Conservation (phyloP, 2,888 invertebrate species). For the Euplagia quadripunctaria region DNA sequence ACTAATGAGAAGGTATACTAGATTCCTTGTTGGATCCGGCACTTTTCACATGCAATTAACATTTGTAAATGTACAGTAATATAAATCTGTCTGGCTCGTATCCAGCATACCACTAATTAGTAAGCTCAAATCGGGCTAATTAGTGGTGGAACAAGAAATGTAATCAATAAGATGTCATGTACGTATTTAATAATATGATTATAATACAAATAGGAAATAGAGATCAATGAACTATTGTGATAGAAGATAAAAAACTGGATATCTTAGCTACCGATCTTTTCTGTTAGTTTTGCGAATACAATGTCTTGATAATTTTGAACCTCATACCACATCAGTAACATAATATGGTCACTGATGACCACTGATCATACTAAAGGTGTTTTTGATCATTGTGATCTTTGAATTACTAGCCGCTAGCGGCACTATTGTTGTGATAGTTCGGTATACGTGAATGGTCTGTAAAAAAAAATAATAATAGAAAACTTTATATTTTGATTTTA, state of each 20-base stretch:
- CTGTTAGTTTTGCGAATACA: too few species aligned
- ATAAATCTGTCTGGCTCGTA: slow-evolving; percentile 20
- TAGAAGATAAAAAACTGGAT: not conserved
- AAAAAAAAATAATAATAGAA: too few species aligned
- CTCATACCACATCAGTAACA: too few species aligned
- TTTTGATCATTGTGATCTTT: too few species aligned
- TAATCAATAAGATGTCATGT: slow-evolving; percentile 10
- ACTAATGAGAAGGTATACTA: slow-evolving; percentile 15
- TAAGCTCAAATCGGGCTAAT: slow-evolving; percentile 4
- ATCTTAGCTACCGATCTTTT: too few species aligned
- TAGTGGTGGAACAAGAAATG: slow-evolving; percentile 7
- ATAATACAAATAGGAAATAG: not conserved
- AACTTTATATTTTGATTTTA: too few species aligned
- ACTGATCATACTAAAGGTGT: too few species aligned
- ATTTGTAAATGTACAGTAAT: slow-evolving; percentile 16
- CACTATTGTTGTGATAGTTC: too few species aligned
- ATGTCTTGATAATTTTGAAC: too few species aligned
- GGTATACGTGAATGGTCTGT: too few species aligned
- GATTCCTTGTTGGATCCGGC: not conserved
- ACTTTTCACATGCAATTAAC: slow-evolving; percentile 20
- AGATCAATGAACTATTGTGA: slow-evolving; percentile 3
- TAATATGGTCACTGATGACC: too few species aligned
- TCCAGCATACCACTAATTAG: slow-evolving; percentile 17
- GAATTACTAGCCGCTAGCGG: too few species aligned
- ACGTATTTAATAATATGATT: not conserved